Base-by-base conservation (phyloP, 2,888 invertebrate genomes). In the Camponotus fellah region DNA sequence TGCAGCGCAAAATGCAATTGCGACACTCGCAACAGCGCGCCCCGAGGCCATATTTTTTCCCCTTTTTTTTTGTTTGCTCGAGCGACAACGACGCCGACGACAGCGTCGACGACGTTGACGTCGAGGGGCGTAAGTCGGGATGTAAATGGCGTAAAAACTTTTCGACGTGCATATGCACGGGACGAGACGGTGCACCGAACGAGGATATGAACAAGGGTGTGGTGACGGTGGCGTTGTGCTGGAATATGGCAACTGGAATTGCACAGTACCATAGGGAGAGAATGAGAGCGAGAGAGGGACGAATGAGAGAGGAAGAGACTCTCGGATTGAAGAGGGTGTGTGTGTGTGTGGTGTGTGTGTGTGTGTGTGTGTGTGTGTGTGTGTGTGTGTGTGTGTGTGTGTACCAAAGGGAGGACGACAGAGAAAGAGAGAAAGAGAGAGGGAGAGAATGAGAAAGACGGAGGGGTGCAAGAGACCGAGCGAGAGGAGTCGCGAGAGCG, bases 211-310 rank as follows among this genome's bases (percentile, higher is more conserved):
- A 86, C 87, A 89, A 88, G 91, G 91, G 89, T 88, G 89, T 87
- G 89, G 86, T 89, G 86, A 84, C 86, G 81, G 85, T 86, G 86
- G 86, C 71, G 79, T 77, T 89, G 87, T 83, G 87, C 84, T 82
- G 91, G 88, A 90, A 92, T 92, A 91, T 91, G 90, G 91, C 89
- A 92, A 89, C 90, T 92, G 88, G 88, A 90, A 92, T 92, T 88
- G 90, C 85, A 85, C 80, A 40, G 58, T 72, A 62, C 71, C 62
- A 40, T 82, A 17, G 82, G 79, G 85, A 77, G 74, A 49, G 58
- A 34, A 65, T 43, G 71, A 65, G 79, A 85, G 60, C 37, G 68
- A 62, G 64, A 40, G 32, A 40, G 32, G 10, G 12, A 40, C n/a
- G 46, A 53, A n/a, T 66, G 66, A 49, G 17, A 56, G 65, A 56